Conservation (phyloP, 2,888 invertebrate genomes). For the Deilephila porcellus region DNA sequence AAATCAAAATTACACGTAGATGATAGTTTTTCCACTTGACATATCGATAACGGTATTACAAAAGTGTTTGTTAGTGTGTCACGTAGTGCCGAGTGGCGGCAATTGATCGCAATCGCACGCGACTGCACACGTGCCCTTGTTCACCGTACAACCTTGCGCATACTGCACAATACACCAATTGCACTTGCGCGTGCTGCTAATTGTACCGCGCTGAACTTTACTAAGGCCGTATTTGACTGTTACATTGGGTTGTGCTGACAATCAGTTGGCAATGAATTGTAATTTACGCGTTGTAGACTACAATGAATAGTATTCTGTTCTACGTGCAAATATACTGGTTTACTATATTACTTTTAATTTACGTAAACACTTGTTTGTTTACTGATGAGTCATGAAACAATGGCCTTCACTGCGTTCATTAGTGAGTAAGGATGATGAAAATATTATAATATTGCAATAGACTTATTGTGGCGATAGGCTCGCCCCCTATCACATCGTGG, state of each 20-base stretch:
- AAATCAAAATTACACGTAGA: not conserved
- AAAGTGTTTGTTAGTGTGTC: slow-evolving; percentile 6
- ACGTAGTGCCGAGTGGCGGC: slow-evolving; percentile 9
- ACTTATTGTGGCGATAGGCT: too few species aligned
- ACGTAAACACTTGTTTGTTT: too few species aligned
- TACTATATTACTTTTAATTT: too few species aligned
- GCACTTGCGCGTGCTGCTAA: not conserved
- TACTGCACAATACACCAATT: not conserved
- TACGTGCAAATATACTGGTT: too few species aligned
- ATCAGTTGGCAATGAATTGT: too few species aligned
- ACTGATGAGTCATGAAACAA: too few species aligned
- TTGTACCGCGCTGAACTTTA: not conserved
- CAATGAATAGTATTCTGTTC: too few species aligned
- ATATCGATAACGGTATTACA: not conserved
- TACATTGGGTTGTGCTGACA: not conserved
- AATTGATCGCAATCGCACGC: slow-evolving; percentile 33
- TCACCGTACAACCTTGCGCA: slow-evolving; percentile 33
- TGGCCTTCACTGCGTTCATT: too few species aligned
- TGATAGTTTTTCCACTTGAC: not conserved
- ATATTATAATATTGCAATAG: too few species aligned
- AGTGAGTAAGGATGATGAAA: too few species aligned
- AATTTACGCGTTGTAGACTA: too few species aligned
- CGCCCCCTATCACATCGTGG: too few species aligned
- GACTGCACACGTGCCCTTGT: slow-evolving; percentile 35
- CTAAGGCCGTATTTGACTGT: not conserved